Conservation (phyloP, 2,113 vertebrate species). For the Grantiella picta region DNA sequence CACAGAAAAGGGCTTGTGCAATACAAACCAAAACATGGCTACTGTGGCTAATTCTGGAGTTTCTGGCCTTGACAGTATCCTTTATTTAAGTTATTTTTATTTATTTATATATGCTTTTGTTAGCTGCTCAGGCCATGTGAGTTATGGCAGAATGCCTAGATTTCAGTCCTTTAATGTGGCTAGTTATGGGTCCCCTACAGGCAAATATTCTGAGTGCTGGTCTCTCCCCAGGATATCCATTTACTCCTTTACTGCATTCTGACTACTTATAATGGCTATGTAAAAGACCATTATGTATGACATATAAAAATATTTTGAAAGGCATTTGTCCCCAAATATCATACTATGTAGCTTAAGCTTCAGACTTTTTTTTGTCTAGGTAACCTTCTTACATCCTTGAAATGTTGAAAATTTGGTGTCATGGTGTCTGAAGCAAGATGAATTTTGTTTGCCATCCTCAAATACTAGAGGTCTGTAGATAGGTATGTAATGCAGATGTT, state of each 20-base stretch:
- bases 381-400: not conserved
- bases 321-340: not conserved
- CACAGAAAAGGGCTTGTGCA: not conserved
- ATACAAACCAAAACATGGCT: not conserved
- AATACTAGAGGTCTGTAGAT: not conserved
- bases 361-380: not conserved
- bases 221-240: not conserved
- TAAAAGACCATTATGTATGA: not conserved
- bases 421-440: not conserved
- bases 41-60: not conserved
- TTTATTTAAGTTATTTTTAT: constrained; percentile 11
- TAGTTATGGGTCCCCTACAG: not conserved
- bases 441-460: not conserved
- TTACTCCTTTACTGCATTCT: not conserved
- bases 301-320: not conserved
- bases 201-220: not conserved
- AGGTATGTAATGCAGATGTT: not conserved
- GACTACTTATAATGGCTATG: not conserved
- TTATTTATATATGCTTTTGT: constrained; percentile 1
- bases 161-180: constrained; percentile 12
- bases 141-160: constrained; percentile 32
- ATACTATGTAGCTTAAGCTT: not conserved
- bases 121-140: not conserved
- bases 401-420: not conserved
- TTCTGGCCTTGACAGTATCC: not conserved